A percentile compares a stretch with the other conserved stretches of the same genome.
Conservation (phyloP, 2,797 vertebrate species). For the Emys orbicularis region DNA sequence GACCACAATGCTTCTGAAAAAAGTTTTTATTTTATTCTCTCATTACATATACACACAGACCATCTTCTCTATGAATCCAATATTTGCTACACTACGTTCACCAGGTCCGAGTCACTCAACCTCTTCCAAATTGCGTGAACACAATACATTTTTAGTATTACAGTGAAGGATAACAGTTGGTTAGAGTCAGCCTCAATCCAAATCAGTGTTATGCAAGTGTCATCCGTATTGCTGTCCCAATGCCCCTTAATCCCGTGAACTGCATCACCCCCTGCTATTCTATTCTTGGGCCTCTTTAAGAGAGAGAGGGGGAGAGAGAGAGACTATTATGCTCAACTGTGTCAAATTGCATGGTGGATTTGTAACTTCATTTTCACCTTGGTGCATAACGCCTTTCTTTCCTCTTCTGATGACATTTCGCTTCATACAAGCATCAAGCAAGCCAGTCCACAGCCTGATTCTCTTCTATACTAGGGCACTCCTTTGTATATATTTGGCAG, state of each 20-base stretch:
- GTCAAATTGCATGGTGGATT: fast-evolving
- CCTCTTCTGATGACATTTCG: fast-evolving
- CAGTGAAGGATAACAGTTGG: neutral
- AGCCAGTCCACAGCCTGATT: neutral
- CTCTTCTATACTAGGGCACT: too few species aligned
- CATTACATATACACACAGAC: neutral
- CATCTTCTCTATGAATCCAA: fast-evolving
- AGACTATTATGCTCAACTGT: neutral
- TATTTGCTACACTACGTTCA: neutral
- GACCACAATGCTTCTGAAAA: neutral
- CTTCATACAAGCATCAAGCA: fast-evolving
- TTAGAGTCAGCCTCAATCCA: neutral
- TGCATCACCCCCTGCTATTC: neutral
- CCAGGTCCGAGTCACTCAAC: fast-evolving
- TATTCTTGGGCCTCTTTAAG: neutral
- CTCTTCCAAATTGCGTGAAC: neutral
- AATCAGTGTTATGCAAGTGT: neutral
- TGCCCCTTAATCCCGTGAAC: slow-evolving; percentile 38
- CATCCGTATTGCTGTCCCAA: neutral
- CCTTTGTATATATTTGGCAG: fast-evolving
- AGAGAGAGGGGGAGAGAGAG: neutral
- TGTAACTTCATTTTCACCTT: neutral
- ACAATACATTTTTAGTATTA: neutral
- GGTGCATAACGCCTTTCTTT: neutral
- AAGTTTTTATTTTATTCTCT: fast-evolving